Evolutionary conservation across 2,113 vertebrate genomes (phyloP), one percentile per base, ranked within the genome.

Genomic region (Amazona vittata): DNA sequence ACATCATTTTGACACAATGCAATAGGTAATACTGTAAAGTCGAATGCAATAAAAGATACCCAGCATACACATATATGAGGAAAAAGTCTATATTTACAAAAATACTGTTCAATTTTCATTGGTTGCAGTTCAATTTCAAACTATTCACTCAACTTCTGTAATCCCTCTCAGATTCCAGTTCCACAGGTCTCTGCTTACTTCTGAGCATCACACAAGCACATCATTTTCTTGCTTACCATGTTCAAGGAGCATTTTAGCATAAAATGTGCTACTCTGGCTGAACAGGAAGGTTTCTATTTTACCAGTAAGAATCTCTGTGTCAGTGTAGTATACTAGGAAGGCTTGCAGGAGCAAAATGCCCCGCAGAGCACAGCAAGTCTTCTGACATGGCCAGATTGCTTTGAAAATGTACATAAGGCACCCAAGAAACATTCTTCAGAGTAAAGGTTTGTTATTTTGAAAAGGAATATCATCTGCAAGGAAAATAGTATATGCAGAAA

Each of bases 1-100:
- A 79, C 83, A 82, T 39, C 15, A 68, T 81, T 88, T 80, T 83
- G 63, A 86, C 90, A 92, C 57, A 82, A 91, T 69, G 57, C 33
- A 86, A 74, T 37, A 86, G 64, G 74, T 64, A 88, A 79, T 31
- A 55, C 62, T 64, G 50, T 46, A 86, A 83, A 95, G 93, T 20
- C 0, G 0, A 87, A 86, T 3, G 19, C 60, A 89, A 52, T 90
- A 90, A 86, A 92, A 82, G 33, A 47, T 69, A 7, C 44, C 44
- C n/a, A 60, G 55, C 60, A 82, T 6, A 69, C 35, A 84, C 44
- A 62, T 3, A 52, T 4, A 46, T 0, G 3, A 90, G 47, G 41
- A 28, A 65, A 53, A 84, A 52, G 15, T 35, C 71, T 44, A 19
- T 28, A 0, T 0, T 35, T 78, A 76, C 57, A 89, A 60, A 94